Evolutionary conservation across 2,113 vertebrate species (phyloP).

Genomic region (Pteropus alecto): DNA sequence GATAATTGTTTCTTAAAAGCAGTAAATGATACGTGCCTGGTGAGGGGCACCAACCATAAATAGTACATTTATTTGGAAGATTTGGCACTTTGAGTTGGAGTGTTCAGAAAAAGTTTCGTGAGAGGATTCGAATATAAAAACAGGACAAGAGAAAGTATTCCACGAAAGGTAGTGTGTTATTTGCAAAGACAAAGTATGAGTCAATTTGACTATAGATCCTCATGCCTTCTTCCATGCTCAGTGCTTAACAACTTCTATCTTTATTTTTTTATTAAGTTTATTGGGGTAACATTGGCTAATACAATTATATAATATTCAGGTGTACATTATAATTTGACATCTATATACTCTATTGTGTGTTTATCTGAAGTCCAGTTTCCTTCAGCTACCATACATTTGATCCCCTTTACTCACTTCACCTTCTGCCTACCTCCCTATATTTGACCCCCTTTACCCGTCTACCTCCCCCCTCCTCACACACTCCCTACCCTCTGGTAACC

Average conservation of each 20-base stretch:
- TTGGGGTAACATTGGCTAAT: no score
- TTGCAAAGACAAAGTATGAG: neutral
- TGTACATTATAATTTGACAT: no score
- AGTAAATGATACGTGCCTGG: neutral
- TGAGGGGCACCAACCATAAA: neutral
- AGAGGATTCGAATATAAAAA: neutral
- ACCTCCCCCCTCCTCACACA: no score
- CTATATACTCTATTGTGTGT: no score
- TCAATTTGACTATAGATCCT: neutral
- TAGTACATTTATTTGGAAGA: neutral
- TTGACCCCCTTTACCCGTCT: no score
- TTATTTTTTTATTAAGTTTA: no score
- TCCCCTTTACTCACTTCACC: no score
- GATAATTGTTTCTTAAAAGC: neutral
- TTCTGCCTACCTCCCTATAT: no score
- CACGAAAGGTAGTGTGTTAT: neutral
- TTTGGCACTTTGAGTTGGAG: neutral
- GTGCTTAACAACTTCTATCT: neutral
- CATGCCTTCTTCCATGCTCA: neutral
- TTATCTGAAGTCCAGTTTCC: no score
- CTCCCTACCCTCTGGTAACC: no score
- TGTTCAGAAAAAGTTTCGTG: neutral
- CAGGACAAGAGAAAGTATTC: neutral
- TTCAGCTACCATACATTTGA: no score
- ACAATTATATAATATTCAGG: no score